Evolutionary conservation across 2,797 vertebrate species (phyloP).

Genomic region (Calcarius lapponicus): DNA sequence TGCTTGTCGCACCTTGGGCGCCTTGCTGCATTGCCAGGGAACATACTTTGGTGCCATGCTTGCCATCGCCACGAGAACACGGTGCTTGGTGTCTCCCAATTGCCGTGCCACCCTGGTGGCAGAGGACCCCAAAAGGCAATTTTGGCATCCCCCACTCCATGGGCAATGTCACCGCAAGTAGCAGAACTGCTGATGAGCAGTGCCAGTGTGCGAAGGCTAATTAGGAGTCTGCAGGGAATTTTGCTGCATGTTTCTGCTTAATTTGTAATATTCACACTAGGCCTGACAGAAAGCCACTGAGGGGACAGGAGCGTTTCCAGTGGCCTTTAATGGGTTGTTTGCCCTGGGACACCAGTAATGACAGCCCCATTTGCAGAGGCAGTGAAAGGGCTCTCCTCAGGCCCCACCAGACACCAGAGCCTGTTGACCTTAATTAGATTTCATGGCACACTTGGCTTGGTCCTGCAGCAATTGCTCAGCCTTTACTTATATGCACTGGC

Average conservation of each 20-base stretch:
- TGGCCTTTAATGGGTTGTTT: slow-evolving; percentile 8
- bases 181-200: not conserved
- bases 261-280: slow-evolving; percentile 34
- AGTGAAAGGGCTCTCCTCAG: slow-evolving; percentile 2
- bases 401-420: slow-evolving; percentile 14
- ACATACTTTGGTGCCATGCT: rapidly evolving
- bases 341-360: not conserved
- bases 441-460: slow-evolving; percentile 16
- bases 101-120: rapidly evolving
- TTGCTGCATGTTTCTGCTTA: not conserved
- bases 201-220: rapidly evolving
- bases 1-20: rapidly evolving
- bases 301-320: not conserved
- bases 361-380: not conserved
- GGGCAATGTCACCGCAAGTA: not conserved
- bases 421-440: slow-evolving; percentile 46
- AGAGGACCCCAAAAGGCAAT: not conserved
- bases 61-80: rapidly evolving
- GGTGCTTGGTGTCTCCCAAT: rapidly evolving
- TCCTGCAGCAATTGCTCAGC: slow-evolving; percentile 1
- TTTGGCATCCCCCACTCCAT: not conserved
- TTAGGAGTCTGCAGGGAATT: slow-evolving; percentile 29
- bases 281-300: slow-evolving; percentile 12
- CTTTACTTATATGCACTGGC: not conserved
- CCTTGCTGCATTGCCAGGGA: not conserved